phyloP scores from a whole-genome alignment of 1,140 invertebrate genomes.

The Ericerus pela region DNA sequence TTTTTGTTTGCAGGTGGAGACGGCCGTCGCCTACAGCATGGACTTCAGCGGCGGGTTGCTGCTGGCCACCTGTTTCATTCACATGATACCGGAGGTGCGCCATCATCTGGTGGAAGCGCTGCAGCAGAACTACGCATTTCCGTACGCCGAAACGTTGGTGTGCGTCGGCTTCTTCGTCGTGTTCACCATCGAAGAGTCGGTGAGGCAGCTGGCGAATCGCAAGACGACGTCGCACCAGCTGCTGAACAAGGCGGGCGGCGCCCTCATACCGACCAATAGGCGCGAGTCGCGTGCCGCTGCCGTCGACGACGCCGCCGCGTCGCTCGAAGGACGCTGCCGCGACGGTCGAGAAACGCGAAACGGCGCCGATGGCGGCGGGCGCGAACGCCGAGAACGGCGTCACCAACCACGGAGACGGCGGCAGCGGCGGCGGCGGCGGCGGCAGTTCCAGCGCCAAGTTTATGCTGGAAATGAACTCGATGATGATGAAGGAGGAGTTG shows the following conservation, averaged over 20 bases:
- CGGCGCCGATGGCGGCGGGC: neutral
- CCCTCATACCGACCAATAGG: conserved; percentile 10
- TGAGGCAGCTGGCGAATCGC: conserved; percentile 24
- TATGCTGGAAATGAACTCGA: neutral
- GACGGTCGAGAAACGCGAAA: no score
- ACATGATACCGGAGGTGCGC: conserved; percentile 66
- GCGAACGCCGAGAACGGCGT: neutral
- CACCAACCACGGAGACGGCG: neutral
- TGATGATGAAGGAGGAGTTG: conserved; percentile 5
- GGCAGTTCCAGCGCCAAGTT: conserved; percentile 6
- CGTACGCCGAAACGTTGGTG: conserved; percentile 48
- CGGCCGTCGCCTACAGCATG: conserved; percentile 29
- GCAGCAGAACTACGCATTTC: conserved; percentile 25
- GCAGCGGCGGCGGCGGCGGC: neutral
- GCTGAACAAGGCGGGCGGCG: conserved; percentile 9
- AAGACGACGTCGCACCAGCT: conserved; percentile 10
- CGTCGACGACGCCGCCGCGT: no score
- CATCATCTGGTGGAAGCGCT: conserved; percentile 13
- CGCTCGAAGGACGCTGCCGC: no score
- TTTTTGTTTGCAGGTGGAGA: conserved; percentile 18
- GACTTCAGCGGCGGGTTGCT: conserved; percentile 76
- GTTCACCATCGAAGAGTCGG: conserved; percentile 60
- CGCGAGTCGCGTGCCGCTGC: neutral
- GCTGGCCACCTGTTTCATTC: conserved; percentile 60
- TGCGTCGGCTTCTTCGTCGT: conserved; percentile 64